Conservation (phyloP, 2,888 invertebrate genomes). For the Hypolimnas misippus region DNA sequence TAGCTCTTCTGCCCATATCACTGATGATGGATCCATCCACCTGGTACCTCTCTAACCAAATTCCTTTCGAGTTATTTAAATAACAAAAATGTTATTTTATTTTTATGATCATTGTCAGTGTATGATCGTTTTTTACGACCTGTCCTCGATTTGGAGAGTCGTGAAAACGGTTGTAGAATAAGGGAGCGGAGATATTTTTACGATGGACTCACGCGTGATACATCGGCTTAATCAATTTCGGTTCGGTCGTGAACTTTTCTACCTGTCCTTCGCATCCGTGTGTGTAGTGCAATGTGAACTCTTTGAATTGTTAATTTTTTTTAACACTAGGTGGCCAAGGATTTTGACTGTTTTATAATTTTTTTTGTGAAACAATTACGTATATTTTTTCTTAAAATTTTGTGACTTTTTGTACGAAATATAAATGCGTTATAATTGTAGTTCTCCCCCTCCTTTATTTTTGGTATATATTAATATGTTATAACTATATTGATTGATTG, state of each 20-base stretch:
- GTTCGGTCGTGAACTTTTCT: slow-evolving; percentile 35
- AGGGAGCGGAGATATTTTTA: slow-evolving; percentile 34
- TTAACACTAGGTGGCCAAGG: too few species aligned
- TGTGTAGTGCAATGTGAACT: neutral
- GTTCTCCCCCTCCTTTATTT: too few species aligned
- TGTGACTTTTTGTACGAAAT: too few species aligned
- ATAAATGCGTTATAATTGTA: too few species aligned
- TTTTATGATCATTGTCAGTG: slow-evolving; percentile 23
- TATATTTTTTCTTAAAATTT: too few species aligned
- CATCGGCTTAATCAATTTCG: slow-evolving; percentile 44
- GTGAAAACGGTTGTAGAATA: slow-evolving; percentile 20
- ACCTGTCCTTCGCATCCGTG: slow-evolving; percentile 16
- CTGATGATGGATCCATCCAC: neutral
- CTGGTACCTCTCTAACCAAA: neutral
- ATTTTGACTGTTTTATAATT: too few species aligned
- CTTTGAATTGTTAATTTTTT: too few species aligned
- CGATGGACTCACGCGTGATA: slow-evolving; percentile 40
- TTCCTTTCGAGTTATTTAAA: neutral
- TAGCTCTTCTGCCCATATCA: neutral
- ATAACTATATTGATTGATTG: too few species aligned
- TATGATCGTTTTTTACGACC: slow-evolving; percentile 38
- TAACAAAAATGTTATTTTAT: neutral
- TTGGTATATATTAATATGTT: too few species aligned
- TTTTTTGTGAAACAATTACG: too few species aligned
- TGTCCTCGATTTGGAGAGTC: slow-evolving; percentile 28